Evolutionary conservation across 2,113 vertebrate species (phyloP).

Genomic region (Elgaria multicarinata): DNA sequence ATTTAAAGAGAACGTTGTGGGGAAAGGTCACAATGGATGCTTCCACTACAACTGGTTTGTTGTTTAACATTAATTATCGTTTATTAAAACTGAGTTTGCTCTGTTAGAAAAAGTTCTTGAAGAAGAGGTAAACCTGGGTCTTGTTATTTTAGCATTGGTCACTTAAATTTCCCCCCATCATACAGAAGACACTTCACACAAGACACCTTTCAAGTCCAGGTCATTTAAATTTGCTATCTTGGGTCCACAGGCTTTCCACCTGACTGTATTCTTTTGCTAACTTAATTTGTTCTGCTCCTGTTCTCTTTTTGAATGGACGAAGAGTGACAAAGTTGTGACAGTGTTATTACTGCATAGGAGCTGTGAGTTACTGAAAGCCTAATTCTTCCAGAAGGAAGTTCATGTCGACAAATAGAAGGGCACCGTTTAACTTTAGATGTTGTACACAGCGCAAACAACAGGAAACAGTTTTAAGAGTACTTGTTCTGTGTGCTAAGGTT

Average conservation of each 20-base stretch:
- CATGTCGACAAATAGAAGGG: background rate
- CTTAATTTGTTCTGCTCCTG: background rate
- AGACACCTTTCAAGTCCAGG: background rate
- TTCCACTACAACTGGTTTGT: background rate
- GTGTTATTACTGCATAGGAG: rapidly evolving
- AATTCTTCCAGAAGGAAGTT: background rate
- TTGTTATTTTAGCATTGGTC: background rate
- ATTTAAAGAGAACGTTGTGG: background rate
- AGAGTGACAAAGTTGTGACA: background rate
- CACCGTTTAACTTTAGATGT: rapidly evolving
- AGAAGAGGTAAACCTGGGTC: background rate
- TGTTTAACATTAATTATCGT: background rate
- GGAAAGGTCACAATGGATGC: background rate
- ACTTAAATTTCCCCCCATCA: background rate
- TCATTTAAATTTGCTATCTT: background rate
- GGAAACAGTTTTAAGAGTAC: conserved; percentile 6
- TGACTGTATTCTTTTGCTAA: background rate
- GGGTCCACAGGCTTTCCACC: background rate
- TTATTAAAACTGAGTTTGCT: background rate
- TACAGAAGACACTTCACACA: background rate
- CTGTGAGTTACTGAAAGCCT: background rate
- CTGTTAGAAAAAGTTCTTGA: background rate
- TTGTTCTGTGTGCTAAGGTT: background rate
- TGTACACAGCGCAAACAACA: conserved; percentile 8
- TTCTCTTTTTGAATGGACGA: background rate